Conservation (phyloP, 1,140 invertebrate genomes). For the Helicorthomorpha holstii region DNA sequence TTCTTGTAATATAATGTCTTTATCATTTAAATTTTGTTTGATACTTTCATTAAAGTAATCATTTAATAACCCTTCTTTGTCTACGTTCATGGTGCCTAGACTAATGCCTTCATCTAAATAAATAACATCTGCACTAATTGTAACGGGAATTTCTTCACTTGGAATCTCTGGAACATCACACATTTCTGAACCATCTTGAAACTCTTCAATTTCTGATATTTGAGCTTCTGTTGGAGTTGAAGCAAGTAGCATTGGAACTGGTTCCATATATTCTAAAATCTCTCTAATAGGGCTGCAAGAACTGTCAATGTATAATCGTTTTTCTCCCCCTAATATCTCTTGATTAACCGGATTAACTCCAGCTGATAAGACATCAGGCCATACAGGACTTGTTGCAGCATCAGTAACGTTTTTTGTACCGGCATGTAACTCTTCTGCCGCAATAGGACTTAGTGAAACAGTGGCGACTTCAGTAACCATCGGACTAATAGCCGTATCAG, state of each 20-base stretch:
- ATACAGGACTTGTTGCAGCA: conserved; percentile 20
- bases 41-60: neutral
- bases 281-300: conserved; percentile 12
- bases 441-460: conserved; percentile 31
- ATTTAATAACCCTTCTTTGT: neutral
- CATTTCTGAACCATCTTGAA: neutral
- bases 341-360: conserved; percentile 30
- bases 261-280: conserved; percentile 8
- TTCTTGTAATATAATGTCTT: neutral
- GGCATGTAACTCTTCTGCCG: conserved; percentile 14
- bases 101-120: neutral
- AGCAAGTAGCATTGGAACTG: conserved; percentile 7
- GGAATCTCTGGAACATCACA: neutral
- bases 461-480: conserved; percentile 8
- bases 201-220: neutral
- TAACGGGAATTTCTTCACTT: neutral
- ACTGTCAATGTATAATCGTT: conserved; percentile 30
- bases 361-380: conserved; percentile 29
- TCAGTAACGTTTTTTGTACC: conserved; percentile 7
- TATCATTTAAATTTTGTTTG: neutral
- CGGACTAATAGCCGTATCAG: conserved; percentile 26
- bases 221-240: neutral
- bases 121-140: neutral
- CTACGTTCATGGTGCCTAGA: neutral
- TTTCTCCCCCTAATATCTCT: no score